Evolutionary conservation across 2,797 vertebrate species (phyloP).

Genomic region (Catharus ustulatus): DNA sequence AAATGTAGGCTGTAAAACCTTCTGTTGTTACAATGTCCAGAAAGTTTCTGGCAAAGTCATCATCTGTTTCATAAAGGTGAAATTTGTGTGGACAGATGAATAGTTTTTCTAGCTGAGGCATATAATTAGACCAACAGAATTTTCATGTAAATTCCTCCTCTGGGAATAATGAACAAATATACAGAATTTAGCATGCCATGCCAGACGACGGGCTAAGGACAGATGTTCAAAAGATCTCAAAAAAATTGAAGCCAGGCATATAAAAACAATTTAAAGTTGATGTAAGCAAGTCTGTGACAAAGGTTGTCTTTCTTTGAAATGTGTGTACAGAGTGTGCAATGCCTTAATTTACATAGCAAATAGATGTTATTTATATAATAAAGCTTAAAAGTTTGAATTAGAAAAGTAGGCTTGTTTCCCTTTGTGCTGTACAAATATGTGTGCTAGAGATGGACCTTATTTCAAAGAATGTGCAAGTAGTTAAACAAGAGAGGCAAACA

Average conservation of each 20-base stretch:
- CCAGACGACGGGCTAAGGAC: neutral
- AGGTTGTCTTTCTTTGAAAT: neutral
- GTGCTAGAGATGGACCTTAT: neutral
- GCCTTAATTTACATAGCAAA: neutral
- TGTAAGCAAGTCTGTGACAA: neutral
- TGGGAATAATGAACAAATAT: conserved; percentile 43
- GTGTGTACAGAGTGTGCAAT: neutral
- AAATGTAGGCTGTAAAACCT: conserved; percentile 34
- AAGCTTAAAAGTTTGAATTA: neutral
- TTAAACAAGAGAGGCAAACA: neutral
- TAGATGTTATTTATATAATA: neutral
- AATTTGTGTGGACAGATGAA: conserved; percentile 36
- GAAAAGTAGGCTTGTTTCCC: neutral
- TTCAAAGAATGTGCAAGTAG: neutral
- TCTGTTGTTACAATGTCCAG: conserved; percentile 20
- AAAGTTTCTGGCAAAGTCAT: conserved; percentile 61
- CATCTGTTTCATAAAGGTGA: conserved; percentile 47
- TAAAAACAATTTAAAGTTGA: conserved; percentile 15
- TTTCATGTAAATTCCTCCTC: conserved; percentile 33
- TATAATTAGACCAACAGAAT: conserved; percentile 49
- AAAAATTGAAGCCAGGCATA: neutral
- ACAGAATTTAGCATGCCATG: neutral
- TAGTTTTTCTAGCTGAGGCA: conserved; percentile 32
- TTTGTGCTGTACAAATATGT: neutral
- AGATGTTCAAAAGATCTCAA: conserved; percentile 22